Conservation (phyloP, 2,113 vertebrate genomes). For the Progne subis region DNA sequence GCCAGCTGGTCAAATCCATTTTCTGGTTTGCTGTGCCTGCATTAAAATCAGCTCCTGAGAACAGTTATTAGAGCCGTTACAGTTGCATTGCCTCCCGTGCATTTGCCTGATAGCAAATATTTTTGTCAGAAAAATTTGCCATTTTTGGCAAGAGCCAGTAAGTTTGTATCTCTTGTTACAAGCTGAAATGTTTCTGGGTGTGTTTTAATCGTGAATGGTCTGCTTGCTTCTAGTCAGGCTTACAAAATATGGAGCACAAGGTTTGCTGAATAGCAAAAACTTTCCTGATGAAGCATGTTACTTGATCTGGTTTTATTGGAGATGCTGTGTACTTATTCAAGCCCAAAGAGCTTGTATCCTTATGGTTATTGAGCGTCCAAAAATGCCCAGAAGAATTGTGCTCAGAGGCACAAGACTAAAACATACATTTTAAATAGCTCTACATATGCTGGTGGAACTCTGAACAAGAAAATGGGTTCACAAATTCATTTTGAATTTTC, state of each 20-base stretch:
- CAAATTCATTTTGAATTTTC: neutral
- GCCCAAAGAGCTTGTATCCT: neutral
- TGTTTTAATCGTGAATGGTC: neutral
- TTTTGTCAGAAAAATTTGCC: neutral
- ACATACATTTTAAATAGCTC: neutral
- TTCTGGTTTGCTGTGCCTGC: slow-evolving; percentile 38
- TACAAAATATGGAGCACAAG: neutral
- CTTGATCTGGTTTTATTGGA: neutral
- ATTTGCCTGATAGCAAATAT: neutral
- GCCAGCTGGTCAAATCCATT: slow-evolving; percentile 37
- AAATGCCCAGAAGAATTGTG: neutral
- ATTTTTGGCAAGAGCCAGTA: neutral
- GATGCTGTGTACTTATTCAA: neutral
- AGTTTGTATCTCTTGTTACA: neutral
- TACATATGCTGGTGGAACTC: neutral
- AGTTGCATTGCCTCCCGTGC: neutral
- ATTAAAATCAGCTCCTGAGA: slow-evolving; percentile 39
- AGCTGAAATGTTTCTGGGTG: neutral
- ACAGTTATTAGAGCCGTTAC: neutral
- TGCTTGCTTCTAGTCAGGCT: neutral
- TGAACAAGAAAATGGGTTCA: neutral
- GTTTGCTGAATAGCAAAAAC: neutral
- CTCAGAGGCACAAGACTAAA: neutral
- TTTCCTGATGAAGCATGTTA: neutral
- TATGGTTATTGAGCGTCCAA: neutral